phyloP scores from a whole-genome alignment of 1,140 invertebrate genomes.

The Drosophila sp. region DNA sequence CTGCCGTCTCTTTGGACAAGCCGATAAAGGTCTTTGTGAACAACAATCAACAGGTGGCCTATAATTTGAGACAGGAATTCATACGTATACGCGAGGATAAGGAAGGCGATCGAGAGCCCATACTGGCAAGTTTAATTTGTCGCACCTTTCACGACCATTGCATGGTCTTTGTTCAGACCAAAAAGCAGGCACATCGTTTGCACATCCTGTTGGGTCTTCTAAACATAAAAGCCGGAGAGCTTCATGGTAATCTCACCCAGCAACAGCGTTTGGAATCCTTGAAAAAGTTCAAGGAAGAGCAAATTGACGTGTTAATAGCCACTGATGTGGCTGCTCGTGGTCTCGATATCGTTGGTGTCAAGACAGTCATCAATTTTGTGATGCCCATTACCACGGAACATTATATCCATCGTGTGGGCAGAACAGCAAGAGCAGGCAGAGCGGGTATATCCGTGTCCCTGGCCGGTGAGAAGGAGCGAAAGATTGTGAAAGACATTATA shows the following conservation, averaged over 20 bases:
- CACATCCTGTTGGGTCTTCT: conserved; percentile 95
- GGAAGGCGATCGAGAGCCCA: conserved; percentile 95
- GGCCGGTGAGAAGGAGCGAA: conserved; percentile 95
- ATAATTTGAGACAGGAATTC: conserved; percentile 98
- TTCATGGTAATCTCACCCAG: conserved; percentile 98
- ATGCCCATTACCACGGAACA: conserved; percentile 97
- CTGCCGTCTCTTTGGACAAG: conserved; percentile 94
- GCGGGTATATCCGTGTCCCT: conserved; percentile 96
- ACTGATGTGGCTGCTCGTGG: conserved; percentile 98
- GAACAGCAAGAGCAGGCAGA: conserved; percentile 96
- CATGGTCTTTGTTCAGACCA: conserved; percentile 98
- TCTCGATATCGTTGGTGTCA: conserved; percentile 97
- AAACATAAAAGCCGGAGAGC: conserved; percentile 93
- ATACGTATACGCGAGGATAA: conserved; percentile 91
- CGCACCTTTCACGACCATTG: conserved; percentile 96
- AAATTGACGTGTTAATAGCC: conserved; percentile 95
- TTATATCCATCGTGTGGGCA: conserved; percentile 96
- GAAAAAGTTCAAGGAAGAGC: conserved; percentile 94
- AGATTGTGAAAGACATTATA: conserved; percentile 95
- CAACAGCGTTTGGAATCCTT: conserved; percentile 94
- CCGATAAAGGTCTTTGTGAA: conserved; percentile 98
- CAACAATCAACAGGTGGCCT: conserved; percentile 97
- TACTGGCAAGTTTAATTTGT: conserved; percentile 94
- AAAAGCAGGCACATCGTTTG: conserved; percentile 95
- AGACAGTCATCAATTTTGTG: conserved; percentile 98